These are phyloP conservation scores for Sorex maritimensis DNA, from an alignment of 2,797 vertebrate species.

Conservation along the genomic window DNA sequence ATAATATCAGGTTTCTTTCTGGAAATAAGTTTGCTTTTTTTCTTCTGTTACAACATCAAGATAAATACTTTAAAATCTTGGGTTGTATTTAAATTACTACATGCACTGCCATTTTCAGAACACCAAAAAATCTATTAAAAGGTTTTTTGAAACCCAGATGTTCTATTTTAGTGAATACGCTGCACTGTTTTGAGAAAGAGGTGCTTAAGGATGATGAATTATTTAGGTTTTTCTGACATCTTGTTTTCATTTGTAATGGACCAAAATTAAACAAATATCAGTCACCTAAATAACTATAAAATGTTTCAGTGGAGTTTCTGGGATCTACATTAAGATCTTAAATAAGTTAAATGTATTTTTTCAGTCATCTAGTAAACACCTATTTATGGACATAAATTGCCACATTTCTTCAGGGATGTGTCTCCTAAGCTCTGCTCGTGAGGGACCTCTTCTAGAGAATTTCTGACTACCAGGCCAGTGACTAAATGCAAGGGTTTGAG, in stretches of 20 bases:
- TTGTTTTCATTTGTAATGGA: not conserved
- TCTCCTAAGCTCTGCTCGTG: too few species aligned
- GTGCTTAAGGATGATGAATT: not conserved
- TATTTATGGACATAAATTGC: not conserved
- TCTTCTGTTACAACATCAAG: not conserved
- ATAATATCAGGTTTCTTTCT: not conserved
- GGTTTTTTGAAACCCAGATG: not conserved
- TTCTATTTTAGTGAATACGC: not conserved
- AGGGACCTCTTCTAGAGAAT: too few species aligned
- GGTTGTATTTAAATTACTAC: not conserved
- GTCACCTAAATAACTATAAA: not conserved
- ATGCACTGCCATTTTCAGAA: not conserved
- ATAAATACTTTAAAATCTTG: not conserved
- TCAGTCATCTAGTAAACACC: not conserved
- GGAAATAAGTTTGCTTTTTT: not conserved
- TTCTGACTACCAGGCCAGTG: too few species aligned
- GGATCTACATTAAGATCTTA: not conserved
- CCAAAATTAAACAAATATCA: not conserved
- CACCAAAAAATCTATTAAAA: not conserved
- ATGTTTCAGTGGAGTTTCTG: not conserved
- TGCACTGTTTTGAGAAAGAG: not conserved
- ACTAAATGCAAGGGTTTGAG: too few species aligned
- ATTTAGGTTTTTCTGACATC: not conserved
- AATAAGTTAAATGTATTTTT: not conserved
- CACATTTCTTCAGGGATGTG: too few species aligned